Base-by-base conservation (phyloP, 2,113 vertebrate species). In the Variabilichromis moorii region DNA sequence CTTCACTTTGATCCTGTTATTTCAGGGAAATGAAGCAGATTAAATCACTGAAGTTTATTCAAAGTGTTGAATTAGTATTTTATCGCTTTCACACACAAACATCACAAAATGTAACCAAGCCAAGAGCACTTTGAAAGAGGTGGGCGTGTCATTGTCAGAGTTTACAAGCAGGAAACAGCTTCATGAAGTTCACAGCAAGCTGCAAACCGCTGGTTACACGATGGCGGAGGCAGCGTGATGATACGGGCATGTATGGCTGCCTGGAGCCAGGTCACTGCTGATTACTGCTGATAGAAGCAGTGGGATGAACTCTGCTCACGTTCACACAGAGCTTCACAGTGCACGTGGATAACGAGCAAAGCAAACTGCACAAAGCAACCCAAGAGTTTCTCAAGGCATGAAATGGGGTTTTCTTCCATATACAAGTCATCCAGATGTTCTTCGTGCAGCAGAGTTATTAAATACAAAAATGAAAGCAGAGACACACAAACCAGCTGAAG, bases 1-100 rank as follows among this genome's bases (percentile, higher is more conserved):
- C 21, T 71, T 71, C n/a, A 71, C 0, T 3, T 24, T 42, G 37
- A 37, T 8, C 33, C 19, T 40, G n/a, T 42, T 0, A 0, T 42
- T 24, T 71, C 35, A 42, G 12, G 37, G n/a, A 40, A 71, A 71
- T 16, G 2, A 71, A 71, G 37, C 8, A 71, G 5, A 45, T 42
- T 0, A 16, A 40, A 26, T 61, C 14, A 61, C 57, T 17, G 57
- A 61, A 0, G 37, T 45, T 42, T 42, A 26, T 2, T 73, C 66
- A 73, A 10, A 42, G 37, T 16, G 5, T 45, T 26, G n/a, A 26
- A 45, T 26, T 71, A 7, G n/a, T 71, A 71, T 71, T 71, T 71
- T 71, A 71, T 26, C 1, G 5, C 37, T 71, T 71, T 71, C 66
- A 42, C 5, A 71, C 28, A 35, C 19, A 71, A 40, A 42, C n/a